Evolutionary conservation across 2,113 vertebrate genomes (phyloP).

Genomic region (Lagopus muta): DNA sequence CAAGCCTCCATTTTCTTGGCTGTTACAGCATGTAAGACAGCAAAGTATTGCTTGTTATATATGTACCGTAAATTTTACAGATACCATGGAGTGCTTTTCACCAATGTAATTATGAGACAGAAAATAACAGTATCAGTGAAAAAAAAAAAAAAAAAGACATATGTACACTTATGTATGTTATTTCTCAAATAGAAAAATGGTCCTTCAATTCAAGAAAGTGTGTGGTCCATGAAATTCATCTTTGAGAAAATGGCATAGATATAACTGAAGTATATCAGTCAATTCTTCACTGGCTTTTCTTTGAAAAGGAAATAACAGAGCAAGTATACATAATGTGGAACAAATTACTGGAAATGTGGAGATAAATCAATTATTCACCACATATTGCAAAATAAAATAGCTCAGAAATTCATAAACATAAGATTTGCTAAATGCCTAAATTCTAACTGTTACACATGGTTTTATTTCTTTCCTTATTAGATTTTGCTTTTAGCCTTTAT

Average conservation of each 20-base stretch:
- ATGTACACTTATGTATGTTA: background rate
- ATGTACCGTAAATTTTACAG: background rate
- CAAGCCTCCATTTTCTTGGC: background rate
- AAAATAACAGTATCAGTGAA: background rate
- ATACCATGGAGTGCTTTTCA: background rate
- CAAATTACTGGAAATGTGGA: constrained; percentile 7
- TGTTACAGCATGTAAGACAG: background rate
- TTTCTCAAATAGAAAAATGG: background rate
- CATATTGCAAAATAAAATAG: constrained; percentile 18
- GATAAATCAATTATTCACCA: background rate
- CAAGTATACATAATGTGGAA: background rate
- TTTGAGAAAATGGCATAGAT: background rate
- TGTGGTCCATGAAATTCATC: background rate
- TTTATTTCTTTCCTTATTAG: constrained; percentile 1
- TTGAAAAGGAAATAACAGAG: background rate
- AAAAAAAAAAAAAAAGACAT: background rate
- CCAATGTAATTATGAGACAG: background rate
- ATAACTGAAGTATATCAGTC: background rate
- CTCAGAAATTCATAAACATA: background rate
- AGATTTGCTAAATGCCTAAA: background rate
- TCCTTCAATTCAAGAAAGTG: background rate
- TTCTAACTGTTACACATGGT: background rate
- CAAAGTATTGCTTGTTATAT: background rate
- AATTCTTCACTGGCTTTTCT: background rate
- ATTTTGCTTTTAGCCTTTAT: background rate